Conservation (phyloP, 2,797 vertebrate genomes). For the Typhlichthys eigenmanni region DNA sequence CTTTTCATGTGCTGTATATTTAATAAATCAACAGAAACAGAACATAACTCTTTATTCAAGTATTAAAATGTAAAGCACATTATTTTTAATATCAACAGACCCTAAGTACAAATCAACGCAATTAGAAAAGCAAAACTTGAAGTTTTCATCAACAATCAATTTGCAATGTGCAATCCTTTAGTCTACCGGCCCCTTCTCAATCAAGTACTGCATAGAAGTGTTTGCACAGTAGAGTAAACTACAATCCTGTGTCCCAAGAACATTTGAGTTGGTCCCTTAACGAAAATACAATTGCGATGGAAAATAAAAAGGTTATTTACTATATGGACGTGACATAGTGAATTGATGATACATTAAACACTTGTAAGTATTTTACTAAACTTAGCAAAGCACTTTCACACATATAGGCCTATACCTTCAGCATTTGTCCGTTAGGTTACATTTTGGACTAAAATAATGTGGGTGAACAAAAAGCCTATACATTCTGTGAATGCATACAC, state of each 20-base stretch:
- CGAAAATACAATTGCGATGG: constrained; percentile 59
- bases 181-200: constrained; percentile 44
- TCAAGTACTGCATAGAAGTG: constrained; percentile 82
- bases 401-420: constrained; percentile 34
- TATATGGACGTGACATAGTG: constrained; percentile 38
- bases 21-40: constrained; percentile 55
- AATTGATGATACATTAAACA: constrained; percentile 37
- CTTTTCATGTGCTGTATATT: constrained; percentile 1
- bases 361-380: constrained; percentile 54
- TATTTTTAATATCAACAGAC: constrained; percentile 75
- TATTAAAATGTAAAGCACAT: constrained; percentile 86
- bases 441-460: constrained; percentile 42
- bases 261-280: constrained; percentile 76
- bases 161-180: constrained; percentile 58
- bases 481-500: constrained; percentile 26
- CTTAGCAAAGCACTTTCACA: constrained; percentile 58
- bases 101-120: constrained; percentile 80
- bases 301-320: constrained; percentile 38
- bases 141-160: constrained; percentile 71
- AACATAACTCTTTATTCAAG: constrained; percentile 84
- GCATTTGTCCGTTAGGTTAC: constrained; percentile 25
- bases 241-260: constrained; percentile 72
- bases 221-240: constrained; percentile 78
- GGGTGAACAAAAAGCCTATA: constrained; percentile 41
- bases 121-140: constrained; percentile 78